These are phyloP conservation scores for Leucoraja erinaceus DNA, from an alignment of 2,113 vertebrate species.

Conservation along the genomic window DNA sequence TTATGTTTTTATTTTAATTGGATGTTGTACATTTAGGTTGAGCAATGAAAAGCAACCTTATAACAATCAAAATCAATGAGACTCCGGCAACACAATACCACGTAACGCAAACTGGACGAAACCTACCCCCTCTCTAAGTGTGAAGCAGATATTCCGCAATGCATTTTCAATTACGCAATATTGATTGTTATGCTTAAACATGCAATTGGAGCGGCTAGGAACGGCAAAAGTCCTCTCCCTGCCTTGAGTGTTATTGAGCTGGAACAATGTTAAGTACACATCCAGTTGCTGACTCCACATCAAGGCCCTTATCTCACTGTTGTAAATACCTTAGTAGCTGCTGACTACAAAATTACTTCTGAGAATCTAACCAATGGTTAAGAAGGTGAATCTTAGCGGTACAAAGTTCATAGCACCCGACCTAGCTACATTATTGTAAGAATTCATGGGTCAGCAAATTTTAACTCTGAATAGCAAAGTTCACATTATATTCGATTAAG, in stretches of 20 bases:
- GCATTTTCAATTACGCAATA: not conserved
- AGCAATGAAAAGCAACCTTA: not conserved
- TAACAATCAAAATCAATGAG: not conserved
- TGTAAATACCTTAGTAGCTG: constrained; percentile 31
- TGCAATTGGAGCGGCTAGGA: not conserved
- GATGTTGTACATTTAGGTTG: not conserved
- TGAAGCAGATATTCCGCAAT: not conserved
- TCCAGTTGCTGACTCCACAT: constrained; percentile 33
- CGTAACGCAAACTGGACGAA: not conserved
- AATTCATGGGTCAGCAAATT: constrained; percentile 4
- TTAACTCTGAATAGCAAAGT: constrained; percentile 7
- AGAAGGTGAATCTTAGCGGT: not conserved
- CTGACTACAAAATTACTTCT: constrained; percentile 32
- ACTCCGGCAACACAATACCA: not conserved
- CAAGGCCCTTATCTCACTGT: constrained; percentile 24
- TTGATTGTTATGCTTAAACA: not conserved
- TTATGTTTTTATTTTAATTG: not conserved
- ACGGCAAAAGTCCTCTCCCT: not conserved
- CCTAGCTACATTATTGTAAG: constrained; percentile 9
- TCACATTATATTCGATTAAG: not conserved
- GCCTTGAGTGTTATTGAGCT: constrained; percentile 11
- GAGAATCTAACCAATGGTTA: constrained; percentile 15
- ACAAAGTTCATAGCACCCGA: not conserved
- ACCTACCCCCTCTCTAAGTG: not conserved
- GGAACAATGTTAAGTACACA: constrained; percentile 34